Base-by-base conservation (phyloP, 2,888 invertebrate genomes). In the Onchidella celtica region DNA sequence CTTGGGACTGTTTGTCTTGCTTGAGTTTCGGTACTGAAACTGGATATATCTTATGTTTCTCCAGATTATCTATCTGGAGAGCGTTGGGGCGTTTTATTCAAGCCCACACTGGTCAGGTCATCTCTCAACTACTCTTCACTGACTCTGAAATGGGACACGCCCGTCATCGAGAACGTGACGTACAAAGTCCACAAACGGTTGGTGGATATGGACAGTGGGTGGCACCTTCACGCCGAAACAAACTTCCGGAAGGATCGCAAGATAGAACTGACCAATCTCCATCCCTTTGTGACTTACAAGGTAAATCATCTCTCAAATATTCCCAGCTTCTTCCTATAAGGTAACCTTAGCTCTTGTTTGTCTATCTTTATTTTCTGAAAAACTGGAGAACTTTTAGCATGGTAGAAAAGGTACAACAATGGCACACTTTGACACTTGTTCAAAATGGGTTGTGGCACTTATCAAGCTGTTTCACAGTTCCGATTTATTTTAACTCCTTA, bases 251-350 rank as follows among this genome's bases (percentile, higher is more conserved):
- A 84, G 40, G 79, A 82, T 47, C 86, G 87, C 3, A 81, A 83
- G 36, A 84, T 92, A n/a, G 87, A 87, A 36, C 96, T 98, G 11
- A 95, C 96, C 86, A 95, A 96, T 87, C 94, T 98, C 72, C 95
- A 96, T 86, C 97, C 98, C 0, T 98, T 97, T 92, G 97, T 97
- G 0, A 97, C 96, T 92, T 98, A 98, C 92, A 95, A 96, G 94
- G 98, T 98, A 94, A 94, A 95, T 14, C 38, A 24, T 17, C 47
- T 47, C 17, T 11, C 47, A 11, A 11, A 47, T 47, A 47, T 11
- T 9, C 11, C 17, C 17, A 47, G 47, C 17, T 47, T 11, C 47
- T 47, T 47, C n/a, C n/a, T n/a, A n/a, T n/a, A n/a, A n/a, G n/a
- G n/a, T n/a, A n/a, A n/a, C n/a, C n/a, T n/a, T n/a, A n/a, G n/a